Conservation (phyloP, 2,797 vertebrate species). For the Sebastes matsubarae region DNA sequence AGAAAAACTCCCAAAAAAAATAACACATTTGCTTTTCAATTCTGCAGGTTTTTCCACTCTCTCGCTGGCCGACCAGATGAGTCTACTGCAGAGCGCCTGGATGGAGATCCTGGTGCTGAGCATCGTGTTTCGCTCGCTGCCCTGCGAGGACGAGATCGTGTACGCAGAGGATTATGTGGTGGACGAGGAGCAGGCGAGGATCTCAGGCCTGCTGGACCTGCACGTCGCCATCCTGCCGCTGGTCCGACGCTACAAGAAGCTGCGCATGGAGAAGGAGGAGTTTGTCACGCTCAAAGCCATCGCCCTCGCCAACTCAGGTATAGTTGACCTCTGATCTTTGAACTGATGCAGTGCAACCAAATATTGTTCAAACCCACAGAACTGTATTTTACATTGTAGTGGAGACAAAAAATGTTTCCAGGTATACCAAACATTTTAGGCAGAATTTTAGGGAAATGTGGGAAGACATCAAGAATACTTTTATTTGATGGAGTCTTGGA, state of each 20-base stretch:
- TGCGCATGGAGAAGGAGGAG: constrained; percentile 93
- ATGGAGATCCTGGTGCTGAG: constrained; percentile 96
- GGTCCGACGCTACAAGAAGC: constrained; percentile 91
- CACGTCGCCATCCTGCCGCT: constrained; percentile 91
- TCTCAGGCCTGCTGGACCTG: constrained; percentile 89
- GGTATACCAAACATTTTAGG: background rate
- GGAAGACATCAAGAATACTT: background rate
- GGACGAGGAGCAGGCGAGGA: constrained; percentile 91
- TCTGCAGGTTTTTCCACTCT: constrained; percentile 90
- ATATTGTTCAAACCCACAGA: background rate
- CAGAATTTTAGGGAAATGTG: background rate
- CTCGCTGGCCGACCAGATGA: constrained; percentile 95
- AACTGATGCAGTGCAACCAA: background rate
- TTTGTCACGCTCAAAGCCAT: constrained; percentile 95
- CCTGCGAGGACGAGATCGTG: constrained; percentile 90
- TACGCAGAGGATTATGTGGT: constrained; percentile 94
- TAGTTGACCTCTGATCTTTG: background rate
- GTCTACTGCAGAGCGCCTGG: constrained; percentile 95
- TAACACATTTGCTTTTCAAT: background rate
- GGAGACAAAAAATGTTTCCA: background rate
- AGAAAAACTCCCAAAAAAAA: background rate
- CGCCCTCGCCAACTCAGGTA: constrained; percentile 94
- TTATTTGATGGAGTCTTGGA: background rate
- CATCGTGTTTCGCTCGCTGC: constrained; percentile 92
- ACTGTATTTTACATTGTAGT: background rate